Percentiles rank a stretch among this genome's conserved stretches.
These are phyloP conservation scores for Actinia equina DNA, from an alignment of 64 coral and sea anemone genomes.

Conservation along the genomic window DNA sequence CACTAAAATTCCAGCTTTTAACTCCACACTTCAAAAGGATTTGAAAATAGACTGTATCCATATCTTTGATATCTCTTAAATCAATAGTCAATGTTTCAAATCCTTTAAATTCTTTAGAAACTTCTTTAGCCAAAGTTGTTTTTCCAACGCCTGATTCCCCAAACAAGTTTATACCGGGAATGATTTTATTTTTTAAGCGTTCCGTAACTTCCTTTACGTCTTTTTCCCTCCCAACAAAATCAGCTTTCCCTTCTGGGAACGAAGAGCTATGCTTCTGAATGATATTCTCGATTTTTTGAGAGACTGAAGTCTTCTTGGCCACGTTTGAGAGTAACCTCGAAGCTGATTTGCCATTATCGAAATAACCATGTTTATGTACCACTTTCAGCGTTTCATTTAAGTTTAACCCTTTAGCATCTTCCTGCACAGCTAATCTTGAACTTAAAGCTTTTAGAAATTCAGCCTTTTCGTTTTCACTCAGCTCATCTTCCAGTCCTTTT, in stretches of 20 bases:
- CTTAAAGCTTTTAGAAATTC: neutral
- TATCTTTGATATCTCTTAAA: conserved; percentile 41
- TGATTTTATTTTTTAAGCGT: neutral
- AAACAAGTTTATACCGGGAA: conserved; percentile 21
- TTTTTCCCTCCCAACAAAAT: conserved; percentile 1
- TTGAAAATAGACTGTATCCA: conserved; percentile 16
- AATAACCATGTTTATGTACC: neutral
- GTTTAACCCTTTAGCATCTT: neutral
- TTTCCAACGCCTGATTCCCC: conserved; percentile 42
- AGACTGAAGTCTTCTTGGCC: neutral
- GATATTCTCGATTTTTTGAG: neutral
- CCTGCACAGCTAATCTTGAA: neutral
- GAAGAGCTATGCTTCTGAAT: neutral
- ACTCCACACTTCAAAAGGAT: neutral
- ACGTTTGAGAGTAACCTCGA: neutral
- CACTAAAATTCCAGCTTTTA: neutral
- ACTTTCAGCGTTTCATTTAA: neutral
- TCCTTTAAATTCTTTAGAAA: conserved; percentile 16
- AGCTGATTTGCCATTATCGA: neutral
- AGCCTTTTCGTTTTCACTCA: neutral
- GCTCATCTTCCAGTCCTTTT: neutral
- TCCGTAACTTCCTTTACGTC: neutral
- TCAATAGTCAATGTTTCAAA: neutral
- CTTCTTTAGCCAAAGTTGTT: conserved; percentile 23
- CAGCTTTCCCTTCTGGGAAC: neutral